phyloP scores from a whole-genome alignment of 1,140 invertebrate species.

The Sipha flava region DNA sequence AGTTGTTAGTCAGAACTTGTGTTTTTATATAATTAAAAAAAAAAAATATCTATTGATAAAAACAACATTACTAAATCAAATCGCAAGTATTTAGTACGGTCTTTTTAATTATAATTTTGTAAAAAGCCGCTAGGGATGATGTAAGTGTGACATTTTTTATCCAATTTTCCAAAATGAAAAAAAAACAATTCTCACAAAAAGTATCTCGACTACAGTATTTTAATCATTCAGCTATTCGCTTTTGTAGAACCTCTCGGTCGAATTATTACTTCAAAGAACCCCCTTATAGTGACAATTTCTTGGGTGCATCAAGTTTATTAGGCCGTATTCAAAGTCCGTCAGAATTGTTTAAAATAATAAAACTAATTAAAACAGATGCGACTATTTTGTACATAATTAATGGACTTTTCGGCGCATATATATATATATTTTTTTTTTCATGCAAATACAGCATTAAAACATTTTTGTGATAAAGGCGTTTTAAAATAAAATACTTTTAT shows the following conservation, averaged over 20 bases:
- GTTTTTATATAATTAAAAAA: neutral
- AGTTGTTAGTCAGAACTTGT: neutral
- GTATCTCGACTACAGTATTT: neutral
- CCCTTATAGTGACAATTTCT: neutral
- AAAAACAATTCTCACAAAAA: neutral
- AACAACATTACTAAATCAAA: neutral
- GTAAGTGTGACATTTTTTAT: neutral
- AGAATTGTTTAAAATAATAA: neutral
- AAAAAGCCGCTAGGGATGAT: neutral
- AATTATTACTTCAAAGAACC: conserved; percentile 1
- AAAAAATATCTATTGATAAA: neutral
- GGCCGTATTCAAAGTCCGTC: neutral
- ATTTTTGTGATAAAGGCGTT: no score
- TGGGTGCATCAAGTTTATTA: neutral
- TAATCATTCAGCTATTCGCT: neutral
- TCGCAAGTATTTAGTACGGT: neutral
- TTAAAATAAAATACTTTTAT: no score
- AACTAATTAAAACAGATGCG: neutral
- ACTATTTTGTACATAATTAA: neutral
- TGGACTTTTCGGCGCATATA: no score
- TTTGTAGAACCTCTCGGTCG: neutral
- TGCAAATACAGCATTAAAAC: no score
- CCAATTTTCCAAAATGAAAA: neutral
- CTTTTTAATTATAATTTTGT: neutral
- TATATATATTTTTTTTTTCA: no score